Evolutionary conservation across 1,140 invertebrate species (phyloP).

Genomic region (Sogatella furcifera): DNA sequence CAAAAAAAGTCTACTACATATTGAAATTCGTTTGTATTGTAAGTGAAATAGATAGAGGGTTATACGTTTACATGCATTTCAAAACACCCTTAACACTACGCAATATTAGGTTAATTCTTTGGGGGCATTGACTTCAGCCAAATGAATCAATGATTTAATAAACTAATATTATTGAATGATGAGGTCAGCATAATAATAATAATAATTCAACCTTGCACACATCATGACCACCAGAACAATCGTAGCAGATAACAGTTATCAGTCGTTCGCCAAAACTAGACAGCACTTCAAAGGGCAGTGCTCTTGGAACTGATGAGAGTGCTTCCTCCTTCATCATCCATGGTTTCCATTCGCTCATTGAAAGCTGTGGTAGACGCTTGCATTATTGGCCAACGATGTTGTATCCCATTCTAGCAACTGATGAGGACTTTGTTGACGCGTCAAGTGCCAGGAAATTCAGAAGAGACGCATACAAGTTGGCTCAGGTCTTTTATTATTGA

Average conservation of each 20-base stretch:
- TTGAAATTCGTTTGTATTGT: too few relatives aligned
- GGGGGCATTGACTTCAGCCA: too few relatives aligned
- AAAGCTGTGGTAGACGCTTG: conserved; percentile 24
- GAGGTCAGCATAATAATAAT: too few relatives aligned
- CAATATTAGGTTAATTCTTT: too few relatives aligned
- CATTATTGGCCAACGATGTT: conserved; percentile 12
- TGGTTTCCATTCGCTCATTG: conserved; percentile 26
- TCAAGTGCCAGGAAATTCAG: conserved; percentile 67
- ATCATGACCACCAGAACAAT: conserved; percentile 78
- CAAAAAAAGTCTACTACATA: too few relatives aligned
- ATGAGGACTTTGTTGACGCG: conserved; percentile 40
- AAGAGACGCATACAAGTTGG: conserved; percentile 70
- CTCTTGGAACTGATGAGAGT: conserved; percentile 31
- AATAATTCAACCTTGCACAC: conserved; percentile 69
- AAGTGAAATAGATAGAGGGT: too few relatives aligned
- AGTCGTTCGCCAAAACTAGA: conserved; percentile 65
- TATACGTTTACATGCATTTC: too few relatives aligned
- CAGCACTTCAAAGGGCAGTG: conserved; percentile 44
- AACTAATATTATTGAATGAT: too few relatives aligned
- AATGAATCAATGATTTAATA: too few relatives aligned
- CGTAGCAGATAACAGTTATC: conserved; percentile 71
- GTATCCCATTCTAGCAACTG: background rate
- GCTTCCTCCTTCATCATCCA: background rate
- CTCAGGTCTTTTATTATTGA: conserved; percentile 72
- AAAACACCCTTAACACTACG: too few relatives aligned